These are phyloP conservation scores for Drosophila erecta DNA, from an alignment of 1,140 invertebrate species.

Conservation along the genomic window DNA sequence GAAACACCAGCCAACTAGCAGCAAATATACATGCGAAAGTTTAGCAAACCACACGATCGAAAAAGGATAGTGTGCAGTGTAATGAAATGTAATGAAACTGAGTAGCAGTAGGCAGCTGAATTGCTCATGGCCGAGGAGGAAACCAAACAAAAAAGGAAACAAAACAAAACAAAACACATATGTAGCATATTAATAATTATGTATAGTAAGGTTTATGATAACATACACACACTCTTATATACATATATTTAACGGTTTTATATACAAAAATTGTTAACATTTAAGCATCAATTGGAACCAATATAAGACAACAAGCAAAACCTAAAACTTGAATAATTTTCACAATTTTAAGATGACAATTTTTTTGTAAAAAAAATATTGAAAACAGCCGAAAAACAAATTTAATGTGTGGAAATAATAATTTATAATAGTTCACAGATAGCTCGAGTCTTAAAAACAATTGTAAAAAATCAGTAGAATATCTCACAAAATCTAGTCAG, in stretches of 20 bases:
- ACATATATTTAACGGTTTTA: conserved; percentile 67
- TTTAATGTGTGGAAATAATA: conserved; percentile 24
- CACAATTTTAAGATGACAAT: conserved; percentile 67
- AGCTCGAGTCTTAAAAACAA: conserved; percentile 36
- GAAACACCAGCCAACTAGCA: conserved; percentile 44
- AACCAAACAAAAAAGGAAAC: conserved; percentile 42
- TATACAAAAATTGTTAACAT: conserved; percentile 78
- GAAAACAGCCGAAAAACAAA: conserved; percentile 16
- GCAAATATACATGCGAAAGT: conserved; percentile 48
- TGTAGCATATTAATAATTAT: conserved; percentile 58
- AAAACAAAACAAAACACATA: conserved; percentile 18
- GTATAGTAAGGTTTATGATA: conserved; percentile 59
- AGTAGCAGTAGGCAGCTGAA: conserved; percentile 32
- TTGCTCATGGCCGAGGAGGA: conserved; percentile 46
- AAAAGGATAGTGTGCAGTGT: conserved; percentile 4
- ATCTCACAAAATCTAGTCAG: conserved; percentile 28
- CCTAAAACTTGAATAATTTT: conserved; percentile 70
- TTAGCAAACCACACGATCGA: conserved; percentile 46
- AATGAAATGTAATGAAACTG: conserved; percentile 23
- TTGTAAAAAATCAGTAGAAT: conserved; percentile 31
- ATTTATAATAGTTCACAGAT: conserved; percentile 39
- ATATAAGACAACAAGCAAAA: conserved; percentile 69
- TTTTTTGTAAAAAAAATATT: conserved; percentile 61
- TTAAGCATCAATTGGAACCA: conserved; percentile 81
- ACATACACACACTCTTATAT: conserved; percentile 53